Evolutionary conservation across 1,140 invertebrate species (phyloP).

Genomic region (Camponotus floridanus): DNA sequence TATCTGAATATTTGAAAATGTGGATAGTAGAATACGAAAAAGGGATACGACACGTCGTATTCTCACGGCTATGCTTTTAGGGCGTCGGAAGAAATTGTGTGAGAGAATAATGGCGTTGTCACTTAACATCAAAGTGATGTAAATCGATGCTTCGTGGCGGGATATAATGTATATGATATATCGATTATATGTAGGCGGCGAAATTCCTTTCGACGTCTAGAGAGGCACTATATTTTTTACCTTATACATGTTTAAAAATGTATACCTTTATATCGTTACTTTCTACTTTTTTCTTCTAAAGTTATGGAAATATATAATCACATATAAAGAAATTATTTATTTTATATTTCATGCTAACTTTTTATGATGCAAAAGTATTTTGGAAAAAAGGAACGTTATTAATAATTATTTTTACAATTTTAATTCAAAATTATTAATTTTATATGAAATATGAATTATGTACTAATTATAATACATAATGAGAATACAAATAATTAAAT

Average conservation of each 20-base stretch:
- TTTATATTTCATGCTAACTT: not conserved
- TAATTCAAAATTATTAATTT: not conserved
- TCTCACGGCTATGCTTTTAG: slow-evolving; percentile 2
- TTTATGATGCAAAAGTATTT: not conserved
- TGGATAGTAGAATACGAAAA: not conserved
- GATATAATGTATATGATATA: slow-evolving; percentile 16
- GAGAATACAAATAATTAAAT: not conserved
- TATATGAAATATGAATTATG: not conserved
- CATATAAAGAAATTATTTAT: not conserved
- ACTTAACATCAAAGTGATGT: slow-evolving; percentile 39
- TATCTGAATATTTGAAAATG: slow-evolving; percentile 11
- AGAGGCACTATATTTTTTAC: not conserved
- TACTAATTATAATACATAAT: not conserved
- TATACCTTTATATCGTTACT: not conserved
- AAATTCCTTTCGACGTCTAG: not conserved
- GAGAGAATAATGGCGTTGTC: slow-evolving; percentile 26
- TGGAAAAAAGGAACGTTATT: not conserved
- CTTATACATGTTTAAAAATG: not conserved
- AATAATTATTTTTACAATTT: not conserved
- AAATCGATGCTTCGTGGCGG: slow-evolving; percentile 46
- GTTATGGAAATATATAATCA: not conserved
- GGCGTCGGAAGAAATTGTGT: slow-evolving; percentile 24
- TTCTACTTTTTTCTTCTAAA: not conserved
- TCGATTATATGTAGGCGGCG: not conserved
- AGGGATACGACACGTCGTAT: not conserved